Conservation (phyloP, 2,113 vertebrate species). For the Hippocampus mohnikei region DNA sequence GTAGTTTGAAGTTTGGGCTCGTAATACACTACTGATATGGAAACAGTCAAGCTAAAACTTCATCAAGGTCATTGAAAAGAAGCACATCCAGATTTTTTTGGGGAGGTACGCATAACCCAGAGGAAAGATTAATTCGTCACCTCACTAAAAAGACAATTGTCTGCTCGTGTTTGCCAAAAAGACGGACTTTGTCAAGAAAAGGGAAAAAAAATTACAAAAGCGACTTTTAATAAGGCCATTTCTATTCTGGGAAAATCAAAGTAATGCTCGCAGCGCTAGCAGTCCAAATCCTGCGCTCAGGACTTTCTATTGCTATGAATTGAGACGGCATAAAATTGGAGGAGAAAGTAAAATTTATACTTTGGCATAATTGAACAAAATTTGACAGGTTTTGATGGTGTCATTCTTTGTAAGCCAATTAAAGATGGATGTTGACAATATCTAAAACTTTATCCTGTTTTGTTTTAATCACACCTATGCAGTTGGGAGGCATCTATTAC, state of each 20-base stretch:
- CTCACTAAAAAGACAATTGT: constrained; percentile 13
- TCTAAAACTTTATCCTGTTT: not conserved
- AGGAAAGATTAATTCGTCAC: constrained; percentile 23
- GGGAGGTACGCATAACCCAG: not conserved
- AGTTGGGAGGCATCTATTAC: no score
- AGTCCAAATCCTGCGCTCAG: no score
- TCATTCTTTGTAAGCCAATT: not conserved
- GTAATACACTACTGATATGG: no score
- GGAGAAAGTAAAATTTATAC: not conserved
- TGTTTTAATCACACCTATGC: no score
- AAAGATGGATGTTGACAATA: not conserved
- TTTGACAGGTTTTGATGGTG: not conserved
- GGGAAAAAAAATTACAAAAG: not conserved
- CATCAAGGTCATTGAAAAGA: constrained; percentile 24
- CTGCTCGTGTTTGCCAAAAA: constrained; percentile 39
- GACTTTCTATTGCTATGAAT: no score
- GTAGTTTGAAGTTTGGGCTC: no score
- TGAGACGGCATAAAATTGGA: not conserved
- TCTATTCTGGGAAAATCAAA: no score
- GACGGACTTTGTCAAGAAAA: constrained; percentile 38
- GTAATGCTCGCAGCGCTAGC: no score
- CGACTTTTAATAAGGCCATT: no score
- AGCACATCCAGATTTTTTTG: not conserved
- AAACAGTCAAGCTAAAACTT: not conserved
- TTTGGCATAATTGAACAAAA: not conserved